Percentiles rank a stretch among this genome's conserved stretches.
Conservation (phyloP, 2,888 invertebrate species). For the Perizoma affinitatum region DNA sequence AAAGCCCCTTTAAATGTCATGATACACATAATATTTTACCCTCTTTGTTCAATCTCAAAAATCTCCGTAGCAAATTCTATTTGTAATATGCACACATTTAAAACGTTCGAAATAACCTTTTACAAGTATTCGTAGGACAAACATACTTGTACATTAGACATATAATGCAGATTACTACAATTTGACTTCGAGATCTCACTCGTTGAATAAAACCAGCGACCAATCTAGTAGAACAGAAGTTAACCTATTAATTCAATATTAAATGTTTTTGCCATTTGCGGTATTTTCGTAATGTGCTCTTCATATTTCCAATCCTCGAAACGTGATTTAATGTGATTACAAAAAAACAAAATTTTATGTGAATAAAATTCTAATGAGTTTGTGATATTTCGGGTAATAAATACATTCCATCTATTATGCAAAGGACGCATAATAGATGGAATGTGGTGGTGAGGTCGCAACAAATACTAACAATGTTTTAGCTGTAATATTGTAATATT, state of each 20-base stretch:
- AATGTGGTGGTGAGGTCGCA: slow-evolving; percentile 23
- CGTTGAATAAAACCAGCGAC: background rate
- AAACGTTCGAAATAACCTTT: no score
- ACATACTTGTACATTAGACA: no score
- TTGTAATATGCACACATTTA: no score
- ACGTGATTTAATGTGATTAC: slow-evolving; percentile 37
- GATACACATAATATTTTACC: no score
- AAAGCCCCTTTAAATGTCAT: no score
- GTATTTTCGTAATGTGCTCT: slow-evolving; percentile 47
- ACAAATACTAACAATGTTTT: slow-evolving; percentile 25
- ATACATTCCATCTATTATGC: slow-evolving; percentile 37
- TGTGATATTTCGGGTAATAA: slow-evolving; percentile 45
- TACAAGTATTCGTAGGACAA: no score
- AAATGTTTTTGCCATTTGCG: slow-evolving; percentile 33
- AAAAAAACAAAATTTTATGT: no score
- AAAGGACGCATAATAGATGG: slow-evolving; percentile 26
- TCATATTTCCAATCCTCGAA: slow-evolving; percentile 46
- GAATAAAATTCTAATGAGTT: slow-evolving; percentile 44
- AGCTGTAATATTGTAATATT: slow-evolving; percentile 14
- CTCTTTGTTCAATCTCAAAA: no score
- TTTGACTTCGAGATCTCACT: no score
- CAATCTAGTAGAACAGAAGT: slow-evolving; percentile 4
- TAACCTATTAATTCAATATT: slow-evolving; percentile 1
- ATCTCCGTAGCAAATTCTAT: no score
- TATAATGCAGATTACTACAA: no score